Base-by-base conservation (phyloP, 1,140 invertebrate species). In the Paraescarpia echinospica region DNA sequence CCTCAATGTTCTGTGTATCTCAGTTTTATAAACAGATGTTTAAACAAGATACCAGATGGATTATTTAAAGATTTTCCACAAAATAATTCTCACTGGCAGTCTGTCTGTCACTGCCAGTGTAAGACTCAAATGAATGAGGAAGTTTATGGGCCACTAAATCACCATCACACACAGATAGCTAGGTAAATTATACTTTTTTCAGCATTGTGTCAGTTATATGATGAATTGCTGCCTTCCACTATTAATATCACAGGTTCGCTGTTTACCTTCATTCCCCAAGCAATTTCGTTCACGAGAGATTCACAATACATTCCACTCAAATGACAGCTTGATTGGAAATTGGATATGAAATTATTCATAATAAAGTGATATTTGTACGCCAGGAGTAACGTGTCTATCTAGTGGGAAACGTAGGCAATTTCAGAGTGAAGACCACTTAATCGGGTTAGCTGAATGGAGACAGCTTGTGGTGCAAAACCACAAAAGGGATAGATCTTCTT, bases 301-400 rank as follows among this genome's bases (percentile, higher is more conserved):
- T 41, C 41, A 41, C 41, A 41, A 77, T 77, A 77, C 22, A 77
- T 27, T 0, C 2, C 22, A 77, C 59, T 77, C 59, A 77, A 77
- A 77, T 77, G 59, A 77, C 59, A 77, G 59, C 59, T 77, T 77
- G 59, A 77, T 77, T 77, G 59, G 59, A 77, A 77, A 77, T 77
- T 77, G 59, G 59, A 77, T 77, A 77, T 77, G 59, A 77, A 77
- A 51, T 51, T 18, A 51, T 51, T 51, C 48, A 51, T 51, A 51
- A 51, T 51, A 51, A 51, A 77, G 59, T 4, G 27, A 77, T 77
- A 77, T 77, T 77, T 27, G 59, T 18, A 77, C 22, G 59, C 59
- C 22, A 27, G 4, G 41, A 41, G 41, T 12, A 41, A 41, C 12
- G 41, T 41, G 59, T 77, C 59, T 14, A 77, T 18, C 18, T 77